A percentile compares a stretch with the other conserved stretches of the same genome.
Conservation (phyloP, 2,113 vertebrate genomes). For the Edolisoma coerulescens region DNA sequence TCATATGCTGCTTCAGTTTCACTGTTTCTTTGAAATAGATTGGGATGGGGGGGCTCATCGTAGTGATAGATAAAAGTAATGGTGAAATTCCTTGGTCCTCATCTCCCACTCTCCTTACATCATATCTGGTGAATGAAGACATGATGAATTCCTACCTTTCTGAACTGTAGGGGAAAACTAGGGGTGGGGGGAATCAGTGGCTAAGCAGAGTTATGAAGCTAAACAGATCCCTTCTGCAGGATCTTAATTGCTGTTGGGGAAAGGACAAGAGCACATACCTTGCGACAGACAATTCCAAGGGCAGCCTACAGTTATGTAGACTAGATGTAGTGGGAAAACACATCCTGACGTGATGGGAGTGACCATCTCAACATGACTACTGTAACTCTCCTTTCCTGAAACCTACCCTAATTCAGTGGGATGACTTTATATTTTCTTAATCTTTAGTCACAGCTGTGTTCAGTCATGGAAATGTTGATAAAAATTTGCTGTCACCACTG, state of each 20-base stretch:
- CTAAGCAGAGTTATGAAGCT: not conserved
- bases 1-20: not conserved
- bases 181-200: not conserved
- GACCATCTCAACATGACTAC: not conserved
- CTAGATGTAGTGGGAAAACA: not conserved
- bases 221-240: not conserved
- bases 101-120: not conserved
- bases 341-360: not conserved
- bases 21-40: not conserved
- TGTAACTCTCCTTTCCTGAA: not conserved
- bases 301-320: not conserved
- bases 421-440: not conserved
- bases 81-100: not conserved
- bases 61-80: not conserved
- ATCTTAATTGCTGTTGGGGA: not conserved
- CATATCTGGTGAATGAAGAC: not conserved
- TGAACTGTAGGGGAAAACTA: not conserved
- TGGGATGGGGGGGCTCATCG: not conserved
- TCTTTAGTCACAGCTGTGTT: not conserved
- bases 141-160: not conserved
- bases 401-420: not conserved
- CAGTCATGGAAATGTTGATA: not conserved
- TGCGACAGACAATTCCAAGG: not conserved
- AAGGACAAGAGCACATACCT: not conserved
- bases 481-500: not conserved